Evolutionary conservation across 2,888 invertebrate species (phyloP).

Genomic region (Penaeus monodon): DNA sequence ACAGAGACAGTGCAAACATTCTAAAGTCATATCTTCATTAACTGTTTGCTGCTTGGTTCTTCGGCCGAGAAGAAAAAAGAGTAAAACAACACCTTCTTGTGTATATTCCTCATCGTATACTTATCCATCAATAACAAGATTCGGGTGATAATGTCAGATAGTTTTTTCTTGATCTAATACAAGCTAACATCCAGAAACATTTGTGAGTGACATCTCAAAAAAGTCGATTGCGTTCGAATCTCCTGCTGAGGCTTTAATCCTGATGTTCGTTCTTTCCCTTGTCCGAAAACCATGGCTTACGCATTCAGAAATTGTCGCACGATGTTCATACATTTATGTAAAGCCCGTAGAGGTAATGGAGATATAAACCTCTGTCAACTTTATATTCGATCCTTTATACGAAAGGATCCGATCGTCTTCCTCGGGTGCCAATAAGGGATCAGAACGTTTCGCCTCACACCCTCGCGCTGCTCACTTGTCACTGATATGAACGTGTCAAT

Average conservation of each 20-base stretch:
- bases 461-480: slow-evolving; percentile 54
- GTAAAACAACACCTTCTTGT: no score
- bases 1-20: no score
- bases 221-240: slow-evolving; percentile 32
- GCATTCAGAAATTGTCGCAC: background rate
- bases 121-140: no score
- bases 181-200: slow-evolving; percentile 44
- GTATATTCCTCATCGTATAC: no score
- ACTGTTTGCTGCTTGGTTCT: no score
- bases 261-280: background rate
- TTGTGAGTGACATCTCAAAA: slow-evolving; percentile 49
- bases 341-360: background rate
- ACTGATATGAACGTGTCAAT: slow-evolving; percentile 61
- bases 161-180: slow-evolving; percentile 17
- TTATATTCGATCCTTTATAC: slow-evolving; percentile 40
- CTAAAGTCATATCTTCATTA: no score
- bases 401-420: slow-evolving; percentile 51
- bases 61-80: no score
- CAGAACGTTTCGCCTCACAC: slow-evolving; percentile 52
- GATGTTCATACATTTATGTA: no score
- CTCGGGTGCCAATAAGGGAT: slow-evolving; percentile 58
- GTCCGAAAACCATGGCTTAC: background rate
- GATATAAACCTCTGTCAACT: slow-evolving; percentile 25
- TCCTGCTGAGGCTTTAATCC: slow-evolving; percentile 3
- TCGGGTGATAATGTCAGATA: slow-evolving; percentile 35